Percentiles rank a stretch among this genome's conserved stretches.
Evolutionary conservation across 2,888 invertebrate species (phyloP).

Genomic region (Cryptocephalus moraei): DNA sequence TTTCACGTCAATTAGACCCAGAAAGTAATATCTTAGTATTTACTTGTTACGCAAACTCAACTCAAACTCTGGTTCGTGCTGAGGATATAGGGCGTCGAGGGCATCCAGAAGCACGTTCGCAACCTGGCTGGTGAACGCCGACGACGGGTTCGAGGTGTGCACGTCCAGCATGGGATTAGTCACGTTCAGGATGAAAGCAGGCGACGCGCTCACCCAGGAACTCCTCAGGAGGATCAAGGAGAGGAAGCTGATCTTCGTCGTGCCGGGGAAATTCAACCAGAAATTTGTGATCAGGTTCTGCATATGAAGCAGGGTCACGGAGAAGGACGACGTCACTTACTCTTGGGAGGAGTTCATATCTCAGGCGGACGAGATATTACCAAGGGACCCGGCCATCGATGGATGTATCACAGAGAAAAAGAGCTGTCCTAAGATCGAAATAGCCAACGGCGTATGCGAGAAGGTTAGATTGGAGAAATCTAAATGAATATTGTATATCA

Average conservation of each 20-base stretch:
- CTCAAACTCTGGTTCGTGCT: slow-evolving; percentile 90
- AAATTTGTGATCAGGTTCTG: slow-evolving; percentile 70
- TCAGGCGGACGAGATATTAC: slow-evolving; percentile 20
- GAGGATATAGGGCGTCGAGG: slow-evolving; percentile 70
- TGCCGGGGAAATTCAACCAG: slow-evolving; percentile 61
- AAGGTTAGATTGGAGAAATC: slow-evolving; percentile 21
- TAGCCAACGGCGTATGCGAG: slow-evolving; percentile 15
- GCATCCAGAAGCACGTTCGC: slow-evolving; percentile 68
- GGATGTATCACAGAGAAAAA: slow-evolving; percentile 10
- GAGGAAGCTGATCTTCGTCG: slow-evolving; percentile 71
- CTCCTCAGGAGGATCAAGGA: slow-evolving; percentile 63
- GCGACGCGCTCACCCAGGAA: slow-evolving; percentile 57
- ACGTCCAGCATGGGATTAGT: slow-evolving; percentile 52
- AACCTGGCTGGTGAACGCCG: slow-evolving; percentile 59
- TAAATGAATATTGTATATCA: slow-evolving; percentile 12
- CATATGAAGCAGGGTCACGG: slow-evolving; percentile 65
- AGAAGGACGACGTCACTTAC: slow-evolving; percentile 60
- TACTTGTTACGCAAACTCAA: too few species aligned
- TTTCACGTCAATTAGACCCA: too few species aligned
- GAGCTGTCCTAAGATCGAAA: slow-evolving; percentile 10
- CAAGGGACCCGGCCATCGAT: slow-evolving; percentile 4
- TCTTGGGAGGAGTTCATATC: slow-evolving; percentile 46
- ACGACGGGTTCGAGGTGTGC: slow-evolving; percentile 70
- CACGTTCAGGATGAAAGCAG: slow-evolving; percentile 77
- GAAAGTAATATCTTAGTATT: too few species aligned